A percentile compares a stretch with the other conserved stretches of the same genome.
phyloP scores from a whole-genome alignment of 2,888 invertebrate genomes.

The Ophion ellenae region DNA sequence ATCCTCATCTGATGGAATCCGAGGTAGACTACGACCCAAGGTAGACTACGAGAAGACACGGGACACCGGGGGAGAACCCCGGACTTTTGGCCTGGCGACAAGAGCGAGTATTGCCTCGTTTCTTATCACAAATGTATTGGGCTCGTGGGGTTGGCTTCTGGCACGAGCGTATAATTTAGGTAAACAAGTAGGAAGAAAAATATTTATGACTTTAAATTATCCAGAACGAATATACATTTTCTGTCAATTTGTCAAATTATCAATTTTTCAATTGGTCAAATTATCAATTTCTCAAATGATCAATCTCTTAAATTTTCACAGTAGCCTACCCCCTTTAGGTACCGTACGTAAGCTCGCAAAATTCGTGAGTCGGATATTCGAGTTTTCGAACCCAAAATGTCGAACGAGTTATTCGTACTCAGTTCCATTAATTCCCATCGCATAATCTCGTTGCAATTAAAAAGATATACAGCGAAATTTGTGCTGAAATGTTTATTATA shows the following conservation, averaged over 20 bases:
- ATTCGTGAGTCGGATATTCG: too few species aligned
- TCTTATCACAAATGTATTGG: conserved; percentile 90
- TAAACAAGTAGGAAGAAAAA: conserved; percentile 65
- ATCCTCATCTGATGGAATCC: conserved; percentile 87
- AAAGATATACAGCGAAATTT: neutral
- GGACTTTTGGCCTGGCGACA: conserved; percentile 94
- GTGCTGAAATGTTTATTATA: neutral
- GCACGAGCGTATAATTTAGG: conserved; percentile 92
- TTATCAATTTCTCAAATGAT: too few species aligned
- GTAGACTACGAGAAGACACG: conserved; percentile 89
- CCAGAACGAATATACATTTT: neutral
- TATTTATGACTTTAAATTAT: neutral
- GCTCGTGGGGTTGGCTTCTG: conserved; percentile 92
- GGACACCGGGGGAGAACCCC: conserved; percentile 88
- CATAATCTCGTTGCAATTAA: too few species aligned
- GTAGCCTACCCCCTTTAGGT: too few species aligned
- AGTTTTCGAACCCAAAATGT: too few species aligned
- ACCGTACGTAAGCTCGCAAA: too few species aligned
- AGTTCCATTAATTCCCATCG: too few species aligned
- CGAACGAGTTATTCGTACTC: too few species aligned
- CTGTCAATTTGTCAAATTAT: too few species aligned
- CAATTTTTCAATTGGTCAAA: too few species aligned
- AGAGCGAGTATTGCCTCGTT: conserved; percentile 90
- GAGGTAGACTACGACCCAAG: conserved; percentile 90
- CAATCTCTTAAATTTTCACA: too few species aligned